A percentile compares a stretch with the other conserved stretches of the same genome.
Evolutionary conservation across 2,113 vertebrate species (phyloP).

Genomic region (Aptenodytes forsteri): DNA sequence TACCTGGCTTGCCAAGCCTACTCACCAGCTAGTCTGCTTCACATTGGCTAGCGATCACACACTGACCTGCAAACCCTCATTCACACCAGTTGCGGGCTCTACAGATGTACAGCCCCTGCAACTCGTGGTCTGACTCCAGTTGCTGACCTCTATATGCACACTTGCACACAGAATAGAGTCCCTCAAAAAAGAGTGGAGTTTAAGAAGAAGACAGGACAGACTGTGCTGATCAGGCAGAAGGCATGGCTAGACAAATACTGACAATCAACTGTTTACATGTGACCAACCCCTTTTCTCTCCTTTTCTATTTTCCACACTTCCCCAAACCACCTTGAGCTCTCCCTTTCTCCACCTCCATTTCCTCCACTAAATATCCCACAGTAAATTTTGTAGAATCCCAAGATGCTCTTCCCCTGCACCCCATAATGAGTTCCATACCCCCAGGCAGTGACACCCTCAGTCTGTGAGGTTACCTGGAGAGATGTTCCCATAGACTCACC

Average conservation of each 20-base stretch:
- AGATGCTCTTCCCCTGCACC: background rate
- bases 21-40: background rate
- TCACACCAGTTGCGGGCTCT: background rate
- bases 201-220: background rate
- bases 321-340: background rate
- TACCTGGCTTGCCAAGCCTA: background rate
- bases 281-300: background rate
- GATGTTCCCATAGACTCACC: background rate
- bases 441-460: background rate
- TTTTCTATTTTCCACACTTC: background rate
- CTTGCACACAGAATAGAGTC: background rate
- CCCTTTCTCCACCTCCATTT: background rate
- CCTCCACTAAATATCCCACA: background rate
- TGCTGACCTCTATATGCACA: background rate
- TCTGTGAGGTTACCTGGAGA: background rate
- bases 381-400: background rate
- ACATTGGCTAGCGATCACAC: background rate
- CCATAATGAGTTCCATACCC: background rate
- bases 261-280: background rate
- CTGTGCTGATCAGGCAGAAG: background rate
- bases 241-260: background rate
- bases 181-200: background rate
- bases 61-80: background rate
- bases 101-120: background rate
- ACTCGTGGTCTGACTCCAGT: background rate